These are phyloP conservation scores for Hydroisotoma schaefferi DNA, from an alignment of 2,888 invertebrate genomes.

Conservation along the genomic window DNA sequence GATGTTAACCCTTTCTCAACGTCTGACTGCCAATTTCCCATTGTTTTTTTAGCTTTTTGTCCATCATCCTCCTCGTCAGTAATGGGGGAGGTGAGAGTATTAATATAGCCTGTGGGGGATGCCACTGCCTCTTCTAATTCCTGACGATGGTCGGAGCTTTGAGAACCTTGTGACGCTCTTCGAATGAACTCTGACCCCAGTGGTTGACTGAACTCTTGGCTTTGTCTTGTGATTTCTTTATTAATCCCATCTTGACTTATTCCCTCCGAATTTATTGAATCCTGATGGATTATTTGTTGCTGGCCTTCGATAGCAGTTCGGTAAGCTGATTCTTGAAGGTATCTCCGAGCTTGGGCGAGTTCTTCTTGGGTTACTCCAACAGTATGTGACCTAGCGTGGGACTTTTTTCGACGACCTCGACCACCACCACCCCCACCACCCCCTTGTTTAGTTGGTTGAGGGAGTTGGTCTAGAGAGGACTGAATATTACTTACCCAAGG, in stretches of 20 bases:
- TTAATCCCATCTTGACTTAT: background rate
- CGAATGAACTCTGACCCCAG: too few species aligned
- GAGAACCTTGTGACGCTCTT: background rate
- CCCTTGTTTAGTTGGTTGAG: background rate
- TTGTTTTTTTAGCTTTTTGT: background rate
- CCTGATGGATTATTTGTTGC: background rate
- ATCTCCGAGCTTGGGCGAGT: slow-evolving; percentile 70
- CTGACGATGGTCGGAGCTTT: background rate
- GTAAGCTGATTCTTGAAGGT: slow-evolving; percentile 62
- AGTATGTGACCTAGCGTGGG: slow-evolving; percentile 66
- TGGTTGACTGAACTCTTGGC: too few species aligned
- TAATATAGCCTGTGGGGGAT: too few species aligned
- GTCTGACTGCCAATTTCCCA: slow-evolving; percentile 35
- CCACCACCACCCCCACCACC: background rate
- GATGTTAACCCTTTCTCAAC: slow-evolving; percentile 38
- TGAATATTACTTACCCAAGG: slow-evolving; percentile 14
- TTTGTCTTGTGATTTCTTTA: background rate
- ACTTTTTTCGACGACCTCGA: slow-evolving; percentile 37
- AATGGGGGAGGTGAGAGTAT: background rate
- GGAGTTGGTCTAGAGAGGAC: background rate
- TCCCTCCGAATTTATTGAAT: background rate
- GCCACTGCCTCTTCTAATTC: background rate
- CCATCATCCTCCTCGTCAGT: background rate
- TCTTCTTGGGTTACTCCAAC: slow-evolving; percentile 80
- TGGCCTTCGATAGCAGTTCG: slow-evolving; percentile 18